phyloP scores from a whole-genome alignment of 2,113 vertebrate genomes.

The Urocitellus parryii region DNA sequence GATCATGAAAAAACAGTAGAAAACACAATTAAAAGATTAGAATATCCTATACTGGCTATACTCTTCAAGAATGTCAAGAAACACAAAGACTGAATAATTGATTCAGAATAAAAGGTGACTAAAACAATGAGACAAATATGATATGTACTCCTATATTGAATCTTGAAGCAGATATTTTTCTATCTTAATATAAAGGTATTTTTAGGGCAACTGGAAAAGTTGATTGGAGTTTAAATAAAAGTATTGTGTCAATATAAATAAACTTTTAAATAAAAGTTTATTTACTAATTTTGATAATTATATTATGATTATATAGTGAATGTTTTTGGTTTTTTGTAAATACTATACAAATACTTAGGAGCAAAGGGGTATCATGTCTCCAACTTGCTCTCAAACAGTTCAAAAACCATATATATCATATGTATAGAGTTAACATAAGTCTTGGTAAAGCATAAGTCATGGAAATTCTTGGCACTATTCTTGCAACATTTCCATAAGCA shows the following conservation, averaged over 20 bases:
- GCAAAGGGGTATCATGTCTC: background rate
- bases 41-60: background rate
- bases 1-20: conserved; percentile 3
- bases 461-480: background rate
- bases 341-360: background rate
- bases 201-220: background rate
- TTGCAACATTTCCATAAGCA: background rate
- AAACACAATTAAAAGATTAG: background rate
- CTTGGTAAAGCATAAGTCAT: background rate
- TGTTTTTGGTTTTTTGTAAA: conserved; percentile 32
- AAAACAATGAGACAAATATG: background rate
- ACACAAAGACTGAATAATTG: background rate
- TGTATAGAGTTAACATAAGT: background rate
- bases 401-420: background rate
- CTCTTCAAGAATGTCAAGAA: conserved; percentile 25
- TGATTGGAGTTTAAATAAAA: background rate
- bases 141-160: background rate
- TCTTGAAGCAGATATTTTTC: background rate
- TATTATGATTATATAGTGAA: background rate
- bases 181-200: conserved; percentile 41
- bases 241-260: background rate
- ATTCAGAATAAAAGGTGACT: background rate
- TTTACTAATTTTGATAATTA: conserved; percentile 41
- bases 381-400: conserved; percentile 1
- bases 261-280: no score